Conservation (phyloP, 2,888 invertebrate species). For the Tipula lateralis region DNA sequence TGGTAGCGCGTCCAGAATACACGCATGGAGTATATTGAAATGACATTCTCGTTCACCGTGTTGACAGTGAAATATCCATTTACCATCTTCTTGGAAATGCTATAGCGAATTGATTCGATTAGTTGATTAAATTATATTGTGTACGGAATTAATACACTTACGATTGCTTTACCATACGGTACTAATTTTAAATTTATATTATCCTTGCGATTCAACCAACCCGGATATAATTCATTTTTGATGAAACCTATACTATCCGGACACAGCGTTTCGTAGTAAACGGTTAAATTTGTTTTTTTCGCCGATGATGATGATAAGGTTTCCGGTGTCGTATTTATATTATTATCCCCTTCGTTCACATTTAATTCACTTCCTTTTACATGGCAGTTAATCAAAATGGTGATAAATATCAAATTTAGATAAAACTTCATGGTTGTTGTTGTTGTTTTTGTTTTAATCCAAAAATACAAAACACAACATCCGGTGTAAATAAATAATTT, state of each 20-base stretch:
- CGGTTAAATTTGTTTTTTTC: slow-evolving; percentile 27
- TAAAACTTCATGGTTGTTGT: background rate
- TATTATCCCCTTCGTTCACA: background rate
- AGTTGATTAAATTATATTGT: background rate
- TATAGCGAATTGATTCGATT: no score
- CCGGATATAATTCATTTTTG: slow-evolving; percentile 39
- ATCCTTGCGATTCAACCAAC: slow-evolving; percentile 40
- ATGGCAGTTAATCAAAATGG: background rate
- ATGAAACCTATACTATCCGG: slow-evolving; percentile 44
- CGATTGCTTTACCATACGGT: slow-evolving; percentile 46
- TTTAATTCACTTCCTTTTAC: background rate
- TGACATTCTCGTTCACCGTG: slow-evolving; percentile 45
- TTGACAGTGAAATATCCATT: slow-evolving; percentile 40
- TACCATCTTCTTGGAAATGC: background rate
- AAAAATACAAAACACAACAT: background rate
- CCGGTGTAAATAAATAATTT: background rate
- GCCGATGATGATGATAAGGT: background rate
- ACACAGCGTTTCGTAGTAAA: slow-evolving; percentile 47
- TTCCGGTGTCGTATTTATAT: background rate
- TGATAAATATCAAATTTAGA: background rate
- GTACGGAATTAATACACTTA: slow-evolving; percentile 36
- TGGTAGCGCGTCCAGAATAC: slow-evolving; percentile 41
- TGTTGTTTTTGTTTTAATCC: background rate
- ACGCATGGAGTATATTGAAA: slow-evolving; percentile 46
- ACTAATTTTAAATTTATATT: slow-evolving; percentile 42